These are phyloP conservation scores for Pelagia noctiluca DNA, from an alignment of 30 jellyfish, hydroid and myxozoan genomes.

Conservation along the genomic window DNA sequence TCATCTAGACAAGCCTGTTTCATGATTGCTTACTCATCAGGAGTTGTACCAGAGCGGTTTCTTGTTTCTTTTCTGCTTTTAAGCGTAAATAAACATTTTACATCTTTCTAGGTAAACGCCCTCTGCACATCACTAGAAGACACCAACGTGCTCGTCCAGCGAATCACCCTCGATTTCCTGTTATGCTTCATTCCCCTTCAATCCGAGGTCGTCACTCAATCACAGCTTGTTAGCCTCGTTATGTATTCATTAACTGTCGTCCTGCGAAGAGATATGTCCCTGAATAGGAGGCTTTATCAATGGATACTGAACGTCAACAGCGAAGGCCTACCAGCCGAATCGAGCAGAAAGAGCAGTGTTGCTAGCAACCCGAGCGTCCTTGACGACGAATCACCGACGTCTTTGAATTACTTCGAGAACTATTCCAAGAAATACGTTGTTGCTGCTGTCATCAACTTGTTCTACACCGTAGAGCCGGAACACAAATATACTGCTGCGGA, in stretches of 20 bases:
- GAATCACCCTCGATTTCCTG: conserved; percentile 89
- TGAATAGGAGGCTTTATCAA: conserved; percentile 89
- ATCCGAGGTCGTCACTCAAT: conserved; percentile 25
- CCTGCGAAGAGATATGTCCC: conserved; percentile 93
- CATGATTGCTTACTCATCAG: too few relatives aligned
- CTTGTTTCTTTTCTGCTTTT: background rate
- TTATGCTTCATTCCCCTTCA: conserved; percentile 75
- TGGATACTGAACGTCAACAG: conserved; percentile 77
- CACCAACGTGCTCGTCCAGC: conserved; percentile 78
- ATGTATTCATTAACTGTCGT: conserved; percentile 86
- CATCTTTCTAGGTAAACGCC: conserved; percentile 81
- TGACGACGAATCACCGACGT: conserved; percentile 38
- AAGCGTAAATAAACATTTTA: background rate
- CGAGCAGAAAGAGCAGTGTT: conserved; percentile 43
- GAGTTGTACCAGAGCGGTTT: too few relatives aligned
- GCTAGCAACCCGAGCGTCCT: conserved; percentile 12
- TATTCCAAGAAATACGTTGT: conserved; percentile 74
- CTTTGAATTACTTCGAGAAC: conserved; percentile 67
- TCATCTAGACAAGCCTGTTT: too few relatives aligned
- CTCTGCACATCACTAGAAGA: conserved; percentile 90
- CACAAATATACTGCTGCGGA: background rate
- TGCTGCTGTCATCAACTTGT: conserved; percentile 75
- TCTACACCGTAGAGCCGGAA: conserved; percentile 12
- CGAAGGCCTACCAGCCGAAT: conserved; percentile 55
- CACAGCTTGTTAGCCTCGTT: conserved; percentile 67